Conservation (phyloP, 1,140 invertebrate genomes). For the Lucilia sericata region DNA sequence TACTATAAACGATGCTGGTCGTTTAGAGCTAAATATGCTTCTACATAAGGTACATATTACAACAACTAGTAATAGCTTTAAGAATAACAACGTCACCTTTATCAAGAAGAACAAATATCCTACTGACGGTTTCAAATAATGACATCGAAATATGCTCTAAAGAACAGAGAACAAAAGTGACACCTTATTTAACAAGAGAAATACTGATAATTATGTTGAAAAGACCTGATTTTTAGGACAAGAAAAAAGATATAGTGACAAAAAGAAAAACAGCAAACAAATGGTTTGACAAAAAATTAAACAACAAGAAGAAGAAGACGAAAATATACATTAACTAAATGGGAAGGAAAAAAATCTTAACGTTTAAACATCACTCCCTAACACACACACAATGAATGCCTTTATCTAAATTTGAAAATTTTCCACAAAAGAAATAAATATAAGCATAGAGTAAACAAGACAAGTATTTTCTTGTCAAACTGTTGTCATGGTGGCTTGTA, state of each 20-base stretch:
- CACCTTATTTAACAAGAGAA: not conserved
- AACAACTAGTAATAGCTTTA: not conserved
- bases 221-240: not conserved
- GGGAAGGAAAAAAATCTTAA: not conserved
- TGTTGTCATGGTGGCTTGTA: slow-evolving; percentile 21
- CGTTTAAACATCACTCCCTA: not conserved
- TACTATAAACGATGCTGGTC: not conserved
- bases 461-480: slow-evolving; percentile 20
- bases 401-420: slow-evolving; percentile 5
- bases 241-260: not conserved
- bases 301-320: not conserved
- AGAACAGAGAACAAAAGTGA: not conserved
- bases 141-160: not conserved
- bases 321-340: slow-evolving; percentile 9
- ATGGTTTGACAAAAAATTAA: not conserved
- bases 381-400: not conserved
- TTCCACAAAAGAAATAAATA: not conserved
- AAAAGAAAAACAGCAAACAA: not conserved
- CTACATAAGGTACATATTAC: not conserved
- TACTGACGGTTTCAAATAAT: not conserved
- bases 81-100: not conserved
- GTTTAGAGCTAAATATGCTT: not conserved
- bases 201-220: not conserved
- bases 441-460: not conserved
- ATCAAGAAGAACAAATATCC: not conserved